Evolutionary conservation across 2,113 vertebrate genomes (phyloP), one percentile per base, ranked within the genome.

Genomic region (Acinonyx jubatus): DNA sequence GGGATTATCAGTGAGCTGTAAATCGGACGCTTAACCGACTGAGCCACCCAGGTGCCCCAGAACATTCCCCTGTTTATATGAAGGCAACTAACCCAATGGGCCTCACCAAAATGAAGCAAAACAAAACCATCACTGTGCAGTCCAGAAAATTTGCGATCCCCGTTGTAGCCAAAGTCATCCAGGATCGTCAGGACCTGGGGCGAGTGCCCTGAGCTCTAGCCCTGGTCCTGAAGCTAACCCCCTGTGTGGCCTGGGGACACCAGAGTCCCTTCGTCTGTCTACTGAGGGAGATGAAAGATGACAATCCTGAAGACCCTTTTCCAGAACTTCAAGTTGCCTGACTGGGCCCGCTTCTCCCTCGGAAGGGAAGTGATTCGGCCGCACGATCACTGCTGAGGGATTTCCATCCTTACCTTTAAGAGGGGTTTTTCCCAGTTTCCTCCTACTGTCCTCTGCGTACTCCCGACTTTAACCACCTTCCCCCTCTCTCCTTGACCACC

Each of bases 121-220:
- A 52, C 19, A n/a, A 29, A 57, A 11, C 25, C 65, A 15, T 36
- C 15, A 68, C 31, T 11, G 23, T 2, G 14, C 27, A 1, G 41
- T 3, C 25, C 55, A 52, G 52, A 36, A 41, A 23, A 31, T 10
- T n/a, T 52, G 57, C 15, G 4, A 33, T 21, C 48, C 65, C 23
- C 13, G 2, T 0, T 11, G 27, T 10, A 18, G 48, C 14, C 23
- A 38, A 52, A 61, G 65, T 6, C 74, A 8, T 7, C 4, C 18
- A 29, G 41, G 12, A 6, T 3, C 4, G 0, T n/a, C 31, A 12
- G 4, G 36, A 5, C n/a, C 36, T 21, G 41, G 19, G 27, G 31
- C 36, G 55, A 36, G 41, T 0, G 23, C 23, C 68, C 29, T 29
- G 41, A 66, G 41, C 29, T 21, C 14, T 1, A 5, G 5, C 23